Percentiles rank a stretch among this genome's conserved stretches.
These are phyloP conservation scores for Ginglymostoma cirratum DNA, from an alignment of 2,113 vertebrate species.

Conservation along the genomic window DNA sequence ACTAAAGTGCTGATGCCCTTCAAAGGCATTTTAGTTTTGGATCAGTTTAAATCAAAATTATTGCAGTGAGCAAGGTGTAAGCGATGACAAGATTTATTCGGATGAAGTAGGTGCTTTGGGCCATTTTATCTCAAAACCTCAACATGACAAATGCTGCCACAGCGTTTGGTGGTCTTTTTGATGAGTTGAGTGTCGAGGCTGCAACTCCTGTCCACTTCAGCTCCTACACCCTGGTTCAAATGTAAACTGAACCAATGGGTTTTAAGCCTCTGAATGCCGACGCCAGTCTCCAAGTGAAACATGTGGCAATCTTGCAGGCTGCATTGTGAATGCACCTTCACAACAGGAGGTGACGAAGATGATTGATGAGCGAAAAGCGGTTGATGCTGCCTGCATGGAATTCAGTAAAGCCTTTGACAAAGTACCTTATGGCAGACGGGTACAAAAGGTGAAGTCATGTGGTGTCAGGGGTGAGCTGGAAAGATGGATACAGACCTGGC, in stretches of 20 bases:
- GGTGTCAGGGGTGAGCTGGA: too few relatives aligned
- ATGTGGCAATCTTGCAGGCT: neutral
- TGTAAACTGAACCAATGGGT: neutral
- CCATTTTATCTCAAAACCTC: neutral
- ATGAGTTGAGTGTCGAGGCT: neutral
- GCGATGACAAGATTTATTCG: neutral
- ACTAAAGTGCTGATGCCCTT: neutral
- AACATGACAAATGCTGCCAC: neutral
- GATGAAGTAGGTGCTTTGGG: neutral
- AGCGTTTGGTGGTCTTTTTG: neutral
- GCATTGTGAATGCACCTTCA: too few relatives aligned
- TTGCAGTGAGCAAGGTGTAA: neutral
- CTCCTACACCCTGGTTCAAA: neutral
- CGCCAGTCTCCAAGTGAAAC: neutral
- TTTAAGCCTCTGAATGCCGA: neutral
- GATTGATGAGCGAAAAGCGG: neutral
- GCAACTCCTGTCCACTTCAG: neutral
- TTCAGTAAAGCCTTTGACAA: too few relatives aligned
- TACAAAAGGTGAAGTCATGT: too few relatives aligned
- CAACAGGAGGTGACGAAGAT: too few relatives aligned
- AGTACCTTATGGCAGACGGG: too few relatives aligned
- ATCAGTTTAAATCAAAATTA: neutral
- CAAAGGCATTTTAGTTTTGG: neutral
- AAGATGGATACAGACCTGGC: too few relatives aligned
- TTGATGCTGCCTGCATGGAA: too few relatives aligned